Evolutionary conservation across 1,140 invertebrate genomes (phyloP).

Genomic region (Microplitis mediator): DNA sequence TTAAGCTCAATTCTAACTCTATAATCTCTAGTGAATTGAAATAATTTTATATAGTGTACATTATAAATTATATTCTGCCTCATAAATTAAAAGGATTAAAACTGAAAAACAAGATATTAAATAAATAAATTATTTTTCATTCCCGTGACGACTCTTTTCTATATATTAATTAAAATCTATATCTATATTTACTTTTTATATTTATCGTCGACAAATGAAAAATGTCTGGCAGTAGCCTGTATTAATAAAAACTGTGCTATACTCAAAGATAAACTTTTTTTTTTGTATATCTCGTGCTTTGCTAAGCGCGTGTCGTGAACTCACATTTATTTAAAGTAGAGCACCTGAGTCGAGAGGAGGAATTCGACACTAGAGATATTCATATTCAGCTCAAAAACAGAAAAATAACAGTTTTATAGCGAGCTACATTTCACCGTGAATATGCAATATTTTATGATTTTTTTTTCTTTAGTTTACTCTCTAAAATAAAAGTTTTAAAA

Average conservation of each 20-base stretch:
- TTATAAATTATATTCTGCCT: too few relatives aligned
- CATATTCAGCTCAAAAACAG: background rate
- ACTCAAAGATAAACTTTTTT: background rate
- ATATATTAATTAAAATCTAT: background rate
- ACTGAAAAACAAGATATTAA: background rate
- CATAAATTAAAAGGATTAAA: background rate
- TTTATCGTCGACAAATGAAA: conserved; percentile 7
- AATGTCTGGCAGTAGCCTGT: conserved; percentile 11
- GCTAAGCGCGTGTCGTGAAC: background rate
- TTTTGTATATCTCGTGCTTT: background rate
- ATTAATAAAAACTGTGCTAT: conserved; percentile 22
- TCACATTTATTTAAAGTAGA: conserved; percentile 19
- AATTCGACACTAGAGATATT: conserved; percentile 9
- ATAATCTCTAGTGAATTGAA: too few relatives aligned
- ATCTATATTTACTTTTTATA: background rate
- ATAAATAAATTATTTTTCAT: background rate
- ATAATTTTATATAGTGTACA: too few relatives aligned
- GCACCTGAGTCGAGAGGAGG: background rate
- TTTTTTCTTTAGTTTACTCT: background rate
- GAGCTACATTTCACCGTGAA: background rate
- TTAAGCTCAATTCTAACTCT: too few relatives aligned
- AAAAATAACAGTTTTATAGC: background rate
- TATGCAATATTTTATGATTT: background rate
- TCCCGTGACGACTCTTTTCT: background rate
- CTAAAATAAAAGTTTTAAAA: too few relatives aligned